phyloP scores from a whole-genome alignment of 2,888 invertebrate genomes.

The Metopia argyrocephala region DNA sequence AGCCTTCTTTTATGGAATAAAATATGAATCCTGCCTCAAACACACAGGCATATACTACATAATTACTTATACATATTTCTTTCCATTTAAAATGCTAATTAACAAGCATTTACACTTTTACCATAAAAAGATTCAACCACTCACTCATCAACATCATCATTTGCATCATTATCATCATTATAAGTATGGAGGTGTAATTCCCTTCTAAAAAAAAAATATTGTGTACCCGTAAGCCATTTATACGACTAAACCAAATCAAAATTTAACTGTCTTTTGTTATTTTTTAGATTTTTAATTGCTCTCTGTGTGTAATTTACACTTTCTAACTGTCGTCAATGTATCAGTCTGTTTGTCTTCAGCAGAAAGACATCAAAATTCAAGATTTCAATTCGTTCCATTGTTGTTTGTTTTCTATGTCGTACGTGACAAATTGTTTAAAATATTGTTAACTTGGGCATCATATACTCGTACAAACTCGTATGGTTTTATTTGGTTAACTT shows the following conservation, averaged over 20 bases:
- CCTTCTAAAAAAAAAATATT: neutral
- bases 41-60: neutral
- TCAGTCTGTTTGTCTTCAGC: neutral
- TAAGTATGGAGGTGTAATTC: too few relatives aligned
- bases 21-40: neutral
- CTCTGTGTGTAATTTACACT: neutral
- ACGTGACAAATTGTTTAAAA: constrained; percentile 79
- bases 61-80: neutral
- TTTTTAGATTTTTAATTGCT: neutral
- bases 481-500: constrained; percentile 57
- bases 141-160: neutral
- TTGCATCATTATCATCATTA: neutral
- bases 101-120: neutral
- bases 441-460: constrained; percentile 74
- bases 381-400: constrained; percentile 20
- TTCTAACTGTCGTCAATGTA: neutral
- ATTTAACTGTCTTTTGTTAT: neutral
- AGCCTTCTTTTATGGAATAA: neutral
- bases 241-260: neutral
- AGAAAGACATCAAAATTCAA: too few relatives aligned
- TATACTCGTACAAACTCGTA: constrained; percentile 68
- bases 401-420: constrained; percentile 67
- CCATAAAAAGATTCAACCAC: neutral
- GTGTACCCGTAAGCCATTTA: neutral
- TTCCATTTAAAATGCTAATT: constrained; percentile 7